Evolutionary conservation across 1,140 invertebrate genomes (phyloP).

Genomic region (Drosophila mayri): DNA sequence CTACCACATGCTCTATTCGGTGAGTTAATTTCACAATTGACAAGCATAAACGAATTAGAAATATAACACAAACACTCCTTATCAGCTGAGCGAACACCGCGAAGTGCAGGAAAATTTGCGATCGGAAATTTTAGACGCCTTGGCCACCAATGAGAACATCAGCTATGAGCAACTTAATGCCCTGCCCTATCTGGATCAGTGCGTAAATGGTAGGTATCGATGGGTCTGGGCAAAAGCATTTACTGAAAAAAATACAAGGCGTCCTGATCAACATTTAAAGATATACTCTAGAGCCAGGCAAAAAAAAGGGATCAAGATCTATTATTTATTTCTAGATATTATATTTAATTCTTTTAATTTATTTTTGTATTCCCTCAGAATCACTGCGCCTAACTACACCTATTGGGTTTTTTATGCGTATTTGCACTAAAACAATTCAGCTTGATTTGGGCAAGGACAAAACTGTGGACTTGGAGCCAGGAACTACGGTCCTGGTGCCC

Average conservation of each 20-base stretch:
- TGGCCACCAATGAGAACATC: constrained; percentile 38
- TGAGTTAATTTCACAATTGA: constrained; percentile 26
- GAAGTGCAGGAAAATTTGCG: constrained; percentile 64
- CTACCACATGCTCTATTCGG: constrained; percentile 69
- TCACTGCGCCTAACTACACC: constrained; percentile 60
- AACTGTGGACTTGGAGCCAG: constrained; percentile 56
- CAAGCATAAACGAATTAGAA: background rate
- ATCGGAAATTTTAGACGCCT: constrained; percentile 48
- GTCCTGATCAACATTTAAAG: no score
- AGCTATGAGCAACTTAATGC: constrained; percentile 58
- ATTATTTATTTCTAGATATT: no score
- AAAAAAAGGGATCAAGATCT: no score
- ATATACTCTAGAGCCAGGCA: no score
- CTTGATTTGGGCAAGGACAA: constrained; percentile 75
- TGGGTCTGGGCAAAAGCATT: no score
- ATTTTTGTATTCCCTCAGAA: constrained; percentile 28
- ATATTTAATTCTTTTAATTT: no score
- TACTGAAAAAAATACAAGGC: no score
- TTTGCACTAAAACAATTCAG: constrained; percentile 82
- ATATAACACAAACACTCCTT: constrained; percentile 4
- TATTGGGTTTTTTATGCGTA: constrained; percentile 61
- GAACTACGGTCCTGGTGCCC: constrained; percentile 58
- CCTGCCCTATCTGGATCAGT: constrained; percentile 76
- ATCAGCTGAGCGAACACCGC: constrained; percentile 58
- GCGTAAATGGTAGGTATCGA: constrained; percentile 44